Evolutionary conservation across 1,140 invertebrate species (phyloP), one percentile per base, ranked within the genome.

Genomic region (Homalodisca vitripennis): DNA sequence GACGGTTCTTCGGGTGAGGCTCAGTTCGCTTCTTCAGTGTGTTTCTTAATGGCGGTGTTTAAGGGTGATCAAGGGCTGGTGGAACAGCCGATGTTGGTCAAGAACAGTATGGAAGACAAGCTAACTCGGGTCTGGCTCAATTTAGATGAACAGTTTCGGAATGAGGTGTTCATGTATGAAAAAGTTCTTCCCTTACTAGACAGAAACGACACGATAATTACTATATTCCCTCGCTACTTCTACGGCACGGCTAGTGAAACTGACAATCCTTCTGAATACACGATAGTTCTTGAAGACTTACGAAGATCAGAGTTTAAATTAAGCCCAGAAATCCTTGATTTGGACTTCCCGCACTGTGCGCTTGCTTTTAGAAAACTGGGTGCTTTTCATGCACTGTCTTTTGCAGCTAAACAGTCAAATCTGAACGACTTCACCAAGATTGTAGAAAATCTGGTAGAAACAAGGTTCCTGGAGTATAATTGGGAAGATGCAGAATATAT

Each of bases 331-430:
- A 22, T 65, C 30, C 10, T 53, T 26, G 48, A 63, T 47, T 47
- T 76, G 31, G 75, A 76, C 64, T n/a, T 76, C 30, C 69, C 76
- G 0, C 80, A 80, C 53, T 70, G 74, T 31, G 24, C 73, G 1
- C 70, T 77, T 3, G 79, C 75, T 3, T 55, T 82, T 30, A 66
- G 70, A 27, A 75, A 76, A n/a, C 71, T 83, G 3, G 82, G 72
- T 2, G 70, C 68, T 46, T 80, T 82, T 66, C 82, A 84, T 62
- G 79, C 76, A 0, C 69, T 73, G 2, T 79, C 77, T 3, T 81
- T 78, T 32, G 66, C 64, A 0, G 73, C 78, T 68, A 82, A 81
- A 60, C 63, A 76, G 10, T 70, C 57, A 2, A 53, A 75, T 17
- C 51, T 70, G 0, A 67, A 75, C 0, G 70, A 74, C 2, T 82